phyloP scores from a whole-genome alignment of 1,140 invertebrate species.

The Xylocopa sonorina region DNA sequence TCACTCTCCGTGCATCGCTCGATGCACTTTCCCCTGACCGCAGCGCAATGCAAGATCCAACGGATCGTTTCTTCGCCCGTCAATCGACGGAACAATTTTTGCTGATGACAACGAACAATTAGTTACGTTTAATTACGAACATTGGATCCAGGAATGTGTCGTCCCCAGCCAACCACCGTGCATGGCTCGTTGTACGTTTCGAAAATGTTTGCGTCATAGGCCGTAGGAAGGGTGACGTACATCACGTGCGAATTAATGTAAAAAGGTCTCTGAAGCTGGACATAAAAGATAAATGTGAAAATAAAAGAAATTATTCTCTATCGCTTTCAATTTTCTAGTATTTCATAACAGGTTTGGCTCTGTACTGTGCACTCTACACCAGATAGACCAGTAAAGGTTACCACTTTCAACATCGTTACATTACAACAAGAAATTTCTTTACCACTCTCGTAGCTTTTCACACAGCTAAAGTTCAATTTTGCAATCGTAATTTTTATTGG shows the following conservation, averaged over 20 bases:
- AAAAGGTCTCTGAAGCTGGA: slow-evolving; percentile 48
- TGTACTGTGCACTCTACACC: too few species aligned
- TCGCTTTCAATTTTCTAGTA: too few species aligned
- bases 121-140: slow-evolving; percentile 27
- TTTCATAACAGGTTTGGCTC: too few species aligned
- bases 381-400: too few species aligned
- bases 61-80: neutral
- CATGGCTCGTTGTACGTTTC: slow-evolving; percentile 55
- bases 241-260: slow-evolving; percentile 34
- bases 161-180: slow-evolving; percentile 69
- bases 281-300: neutral
- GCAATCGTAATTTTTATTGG: too few species aligned
- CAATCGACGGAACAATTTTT: slow-evolving; percentile 4
- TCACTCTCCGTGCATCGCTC: neutral
- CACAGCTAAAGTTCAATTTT: too few species aligned
- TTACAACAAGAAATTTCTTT: too few species aligned
- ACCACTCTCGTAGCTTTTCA: too few species aligned
- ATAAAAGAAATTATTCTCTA: too few species aligned
- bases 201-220: slow-evolving; percentile 55
- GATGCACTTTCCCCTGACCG: neutral
- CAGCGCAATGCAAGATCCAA: neutral
- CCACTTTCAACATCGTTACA: too few species aligned
- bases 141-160: slow-evolving; percentile 37
- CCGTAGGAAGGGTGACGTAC: slow-evolving; percentile 32
- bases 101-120: slow-evolving; percentile 7